These are phyloP conservation scores for Rhodeus uyekii DNA, from an alignment of 2,797 vertebrate species.

Conservation along the genomic window DNA sequence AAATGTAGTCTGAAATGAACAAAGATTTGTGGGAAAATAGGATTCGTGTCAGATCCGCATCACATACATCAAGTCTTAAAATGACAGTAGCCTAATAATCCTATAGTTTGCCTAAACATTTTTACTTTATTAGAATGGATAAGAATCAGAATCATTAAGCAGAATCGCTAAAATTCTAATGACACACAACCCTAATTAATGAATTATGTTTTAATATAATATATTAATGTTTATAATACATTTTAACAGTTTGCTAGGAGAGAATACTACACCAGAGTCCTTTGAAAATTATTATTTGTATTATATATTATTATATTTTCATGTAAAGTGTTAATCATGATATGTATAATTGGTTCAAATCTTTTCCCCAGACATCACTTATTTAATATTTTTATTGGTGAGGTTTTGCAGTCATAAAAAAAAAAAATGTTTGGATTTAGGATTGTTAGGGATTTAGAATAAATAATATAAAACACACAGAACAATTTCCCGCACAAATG, in stretches of 20 bases:
- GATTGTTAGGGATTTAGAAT: not conserved
- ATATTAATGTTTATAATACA: not conserved
- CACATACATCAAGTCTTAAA: no score
- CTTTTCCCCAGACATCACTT: not conserved
- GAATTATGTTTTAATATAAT: not conserved
- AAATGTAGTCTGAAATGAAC: no score
- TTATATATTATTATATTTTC: not conserved
- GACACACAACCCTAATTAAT: not conserved
- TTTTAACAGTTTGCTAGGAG: not conserved
- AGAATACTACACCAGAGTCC: not conserved
- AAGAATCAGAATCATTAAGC: no score
- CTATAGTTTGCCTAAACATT: no score
- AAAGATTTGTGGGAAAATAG: no score
- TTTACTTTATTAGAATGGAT: not conserved
- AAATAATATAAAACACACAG: not conserved
- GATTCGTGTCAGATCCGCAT: no score
- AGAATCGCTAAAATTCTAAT: not conserved
- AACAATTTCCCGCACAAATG: not conserved
- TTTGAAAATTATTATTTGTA: not conserved
- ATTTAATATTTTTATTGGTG: not conserved
- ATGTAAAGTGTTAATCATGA: not conserved
- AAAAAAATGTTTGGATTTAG: no score
- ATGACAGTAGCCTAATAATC: no score
- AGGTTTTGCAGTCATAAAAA: not conserved
- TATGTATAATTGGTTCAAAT: not conserved